Evolutionary conservation across 2,888 invertebrate genomes (phyloP).

Genomic region (Osmoderma eremita): DNA sequence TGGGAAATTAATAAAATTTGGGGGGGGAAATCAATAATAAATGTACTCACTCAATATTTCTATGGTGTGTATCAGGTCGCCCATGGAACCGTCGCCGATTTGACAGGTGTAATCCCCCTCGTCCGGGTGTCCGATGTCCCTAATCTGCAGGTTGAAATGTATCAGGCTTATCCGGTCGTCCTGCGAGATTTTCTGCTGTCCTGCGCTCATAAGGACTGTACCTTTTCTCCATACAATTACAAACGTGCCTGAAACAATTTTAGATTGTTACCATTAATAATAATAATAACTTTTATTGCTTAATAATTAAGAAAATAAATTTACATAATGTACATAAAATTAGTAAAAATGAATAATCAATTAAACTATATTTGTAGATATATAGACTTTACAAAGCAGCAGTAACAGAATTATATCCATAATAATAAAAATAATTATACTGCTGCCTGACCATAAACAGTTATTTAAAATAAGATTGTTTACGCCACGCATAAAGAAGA

Average conservation of each 20-base stretch:
- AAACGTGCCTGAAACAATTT: conserved; percentile 63
- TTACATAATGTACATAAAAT: too few species aligned
- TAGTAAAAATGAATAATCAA: too few species aligned
- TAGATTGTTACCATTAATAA: not conserved
- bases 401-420: too few species aligned
- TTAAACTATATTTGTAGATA: too few species aligned
- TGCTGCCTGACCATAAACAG: too few species aligned
- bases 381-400: too few species aligned
- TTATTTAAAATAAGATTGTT: too few species aligned
- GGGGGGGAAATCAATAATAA: too few species aligned
- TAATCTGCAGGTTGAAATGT: conserved; percentile 67
- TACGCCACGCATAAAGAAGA: too few species aligned
- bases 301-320: too few species aligned
- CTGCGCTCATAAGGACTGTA: conserved; percentile 66
- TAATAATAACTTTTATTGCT: too few species aligned
- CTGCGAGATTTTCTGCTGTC: conserved; percentile 66
- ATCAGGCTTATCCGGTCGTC: conserved; percentile 66
- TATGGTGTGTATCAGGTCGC: conserved; percentile 68
- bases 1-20: not conserved
- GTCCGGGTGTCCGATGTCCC: conserved; percentile 66
- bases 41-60: conserved; percentile 66
- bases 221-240: conserved; percentile 68
- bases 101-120: conserved; percentile 70
- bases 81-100: conserved; percentile 67
- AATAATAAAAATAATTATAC: too few species aligned